A percentile compares a stretch with the other conserved stretches of the same genome.
phyloP scores from a whole-genome alignment of 64 coral and sea anemone genomes.

The Trachythela sp. region DNA sequence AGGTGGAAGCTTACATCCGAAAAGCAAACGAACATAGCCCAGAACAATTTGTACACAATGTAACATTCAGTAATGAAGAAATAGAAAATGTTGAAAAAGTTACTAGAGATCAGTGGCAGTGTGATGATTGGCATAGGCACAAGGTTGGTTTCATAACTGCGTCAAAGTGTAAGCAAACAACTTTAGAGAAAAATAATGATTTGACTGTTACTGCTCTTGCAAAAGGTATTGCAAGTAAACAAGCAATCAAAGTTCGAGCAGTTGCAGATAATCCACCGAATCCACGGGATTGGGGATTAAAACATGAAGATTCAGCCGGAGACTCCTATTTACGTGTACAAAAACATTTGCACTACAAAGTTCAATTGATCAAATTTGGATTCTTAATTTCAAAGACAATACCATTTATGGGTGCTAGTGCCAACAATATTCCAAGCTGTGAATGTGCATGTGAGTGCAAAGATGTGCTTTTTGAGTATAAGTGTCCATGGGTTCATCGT shows the following conservation, averaged over 20 bases:
- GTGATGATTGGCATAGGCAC: neutral
- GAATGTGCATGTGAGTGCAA: neutral
- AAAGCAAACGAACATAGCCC: neutral
- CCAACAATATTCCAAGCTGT: neutral
- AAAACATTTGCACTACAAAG: neutral
- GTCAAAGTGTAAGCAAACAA: no score
- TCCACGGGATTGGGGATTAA: neutral
- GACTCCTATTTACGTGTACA: neutral
- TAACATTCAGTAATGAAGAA: neutral
- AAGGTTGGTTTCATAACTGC: no score
- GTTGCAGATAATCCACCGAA: neutral
- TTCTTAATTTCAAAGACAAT: neutral
- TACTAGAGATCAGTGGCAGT: neutral
- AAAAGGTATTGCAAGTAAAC: neutral
- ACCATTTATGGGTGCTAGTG: neutral
- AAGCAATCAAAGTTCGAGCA: neutral
- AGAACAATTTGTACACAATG: neutral
- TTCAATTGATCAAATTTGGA: neutral
- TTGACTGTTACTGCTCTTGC: neutral
- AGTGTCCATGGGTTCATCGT: neutral
- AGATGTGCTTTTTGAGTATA: neutral
- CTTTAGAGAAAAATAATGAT: no score
- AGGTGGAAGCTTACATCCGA: neutral
- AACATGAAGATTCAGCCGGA: neutral
- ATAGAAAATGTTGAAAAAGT: neutral